A percentile compares a stretch with the other conserved stretches of the same genome.
Conservation (phyloP, 2,113 vertebrate species). For the Oreotragus oreotragus region DNA sequence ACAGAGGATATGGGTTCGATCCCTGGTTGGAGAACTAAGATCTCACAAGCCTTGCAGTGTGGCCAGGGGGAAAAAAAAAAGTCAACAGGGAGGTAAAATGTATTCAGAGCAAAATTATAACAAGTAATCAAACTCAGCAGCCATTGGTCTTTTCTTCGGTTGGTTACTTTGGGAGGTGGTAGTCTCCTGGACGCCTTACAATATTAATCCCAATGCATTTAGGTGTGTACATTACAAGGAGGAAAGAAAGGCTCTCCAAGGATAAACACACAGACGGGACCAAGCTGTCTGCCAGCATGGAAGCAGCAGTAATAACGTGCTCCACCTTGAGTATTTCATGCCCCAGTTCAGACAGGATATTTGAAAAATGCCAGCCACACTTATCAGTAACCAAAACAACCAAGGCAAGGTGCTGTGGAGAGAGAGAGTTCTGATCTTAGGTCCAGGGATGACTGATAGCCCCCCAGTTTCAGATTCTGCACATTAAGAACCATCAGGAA, state of each 20-base stretch:
- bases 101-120: not conserved
- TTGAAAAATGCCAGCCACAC: not conserved
- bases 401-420: not conserved
- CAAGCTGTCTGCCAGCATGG: not conserved
- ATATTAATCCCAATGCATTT: not conserved
- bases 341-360: not conserved
- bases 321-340: not conserved
- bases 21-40: not conserved
- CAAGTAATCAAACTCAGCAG: not conserved
- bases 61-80: not conserved
- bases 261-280: not conserved
- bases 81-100: not conserved
- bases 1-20: not conserved
- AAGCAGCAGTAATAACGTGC: fast-evolving
- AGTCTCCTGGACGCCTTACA: not conserved
- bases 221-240: fast-evolving
- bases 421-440: not conserved
- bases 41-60: not conserved
- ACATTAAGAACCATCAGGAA: not conserved
- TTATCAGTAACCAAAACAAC: not conserved
- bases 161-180: not conserved
- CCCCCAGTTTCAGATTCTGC: not conserved
- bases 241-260: not conserved
- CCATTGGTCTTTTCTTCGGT: too few relatives aligned
- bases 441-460: not conserved